A percentile compares a stretch with the other conserved stretches of the same genome.
Evolutionary conservation across 2,113 vertebrate species (phyloP).

Genomic region (Nyctereutes procyonoides): DNA sequence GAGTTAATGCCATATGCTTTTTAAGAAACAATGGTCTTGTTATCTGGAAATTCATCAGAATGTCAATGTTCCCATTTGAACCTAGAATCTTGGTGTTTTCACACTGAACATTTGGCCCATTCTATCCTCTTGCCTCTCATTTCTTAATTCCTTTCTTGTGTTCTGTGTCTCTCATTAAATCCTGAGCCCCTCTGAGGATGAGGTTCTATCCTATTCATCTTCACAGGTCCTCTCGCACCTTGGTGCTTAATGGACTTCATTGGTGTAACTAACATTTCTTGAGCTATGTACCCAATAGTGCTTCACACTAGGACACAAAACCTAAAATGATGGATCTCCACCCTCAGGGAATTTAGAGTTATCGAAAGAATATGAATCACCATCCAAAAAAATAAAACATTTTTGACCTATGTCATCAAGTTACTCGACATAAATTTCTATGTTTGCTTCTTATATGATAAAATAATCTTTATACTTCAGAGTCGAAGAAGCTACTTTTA

Average conservation of each 20-base stretch:
- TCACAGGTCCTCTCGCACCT: not conserved
- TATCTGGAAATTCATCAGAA: not conserved
- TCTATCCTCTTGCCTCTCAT: not conserved
- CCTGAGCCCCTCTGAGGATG: not conserved
- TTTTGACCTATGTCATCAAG: not conserved
- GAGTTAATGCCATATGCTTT: not conserved
- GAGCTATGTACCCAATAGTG: not conserved
- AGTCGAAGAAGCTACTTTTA: slow-evolving; percentile 26
- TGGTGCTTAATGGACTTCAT: not conserved
- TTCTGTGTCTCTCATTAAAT: not conserved
- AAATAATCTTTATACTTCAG: slow-evolving; percentile 32
- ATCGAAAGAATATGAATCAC: not conserved
- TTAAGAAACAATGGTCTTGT: not conserved
- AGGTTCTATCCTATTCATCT: not conserved
- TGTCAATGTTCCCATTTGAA: not conserved
- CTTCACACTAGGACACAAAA: not conserved
- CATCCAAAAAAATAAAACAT: not conserved
- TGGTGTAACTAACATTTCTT: not conserved
- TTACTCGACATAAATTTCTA: not conserved
- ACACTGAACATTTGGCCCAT: not conserved
- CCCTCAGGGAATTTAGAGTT: not conserved
- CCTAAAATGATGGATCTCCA: not conserved
- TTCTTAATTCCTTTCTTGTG: not conserved
- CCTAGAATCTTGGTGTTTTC: not conserved
- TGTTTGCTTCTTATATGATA: not conserved